Conservation (phyloP, 1,140 invertebrate genomes). For the Dreissena polymorpha region DNA sequence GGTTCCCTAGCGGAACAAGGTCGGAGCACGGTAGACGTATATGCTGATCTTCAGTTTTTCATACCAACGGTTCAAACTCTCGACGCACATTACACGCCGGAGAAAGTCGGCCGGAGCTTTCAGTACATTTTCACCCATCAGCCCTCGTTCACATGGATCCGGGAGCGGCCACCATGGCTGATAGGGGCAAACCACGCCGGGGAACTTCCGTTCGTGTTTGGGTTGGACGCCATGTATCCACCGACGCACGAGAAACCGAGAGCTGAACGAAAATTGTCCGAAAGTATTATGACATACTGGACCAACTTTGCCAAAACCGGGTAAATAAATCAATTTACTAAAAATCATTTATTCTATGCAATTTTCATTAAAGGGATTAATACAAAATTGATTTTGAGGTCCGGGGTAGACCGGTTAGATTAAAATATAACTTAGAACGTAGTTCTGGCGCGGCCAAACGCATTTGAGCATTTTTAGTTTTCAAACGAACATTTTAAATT, state of each 20-base stretch:
- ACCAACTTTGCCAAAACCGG: slow-evolving; percentile 97
- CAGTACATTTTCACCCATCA: slow-evolving; percentile 62
- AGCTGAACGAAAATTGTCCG: slow-evolving; percentile 91
- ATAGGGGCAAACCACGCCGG: slow-evolving; percentile 59
- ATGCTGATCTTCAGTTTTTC: slow-evolving; percentile 61
- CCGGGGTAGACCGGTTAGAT: neutral
- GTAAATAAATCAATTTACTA: slow-evolving; percentile 83
- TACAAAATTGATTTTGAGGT: neutral
- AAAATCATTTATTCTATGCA: neutral
- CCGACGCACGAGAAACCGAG: slow-evolving; percentile 76
- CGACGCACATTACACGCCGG: slow-evolving; percentile 13
- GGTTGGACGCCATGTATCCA: slow-evolving; percentile 45
- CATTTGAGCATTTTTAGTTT: too few species aligned
- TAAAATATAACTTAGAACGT: neutral
- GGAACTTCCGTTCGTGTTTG: slow-evolving; percentile 63
- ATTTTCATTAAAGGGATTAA: neutral
- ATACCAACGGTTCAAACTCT: slow-evolving; percentile 53
- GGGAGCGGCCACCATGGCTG: slow-evolving; percentile 52
- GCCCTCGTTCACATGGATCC: slow-evolving; percentile 20
- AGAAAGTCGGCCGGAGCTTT: slow-evolving; percentile 16
- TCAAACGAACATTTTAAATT: too few species aligned
- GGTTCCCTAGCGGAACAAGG: slow-evolving; percentile 49
- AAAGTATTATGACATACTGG: slow-evolving; percentile 94
- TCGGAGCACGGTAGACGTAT: slow-evolving; percentile 52
- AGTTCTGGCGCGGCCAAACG: too few species aligned